Evolutionary conservation across 2,888 invertebrate genomes (phyloP), one percentile per base, ranked within the genome.

Genomic region (Pediacus dermestoides): DNA sequence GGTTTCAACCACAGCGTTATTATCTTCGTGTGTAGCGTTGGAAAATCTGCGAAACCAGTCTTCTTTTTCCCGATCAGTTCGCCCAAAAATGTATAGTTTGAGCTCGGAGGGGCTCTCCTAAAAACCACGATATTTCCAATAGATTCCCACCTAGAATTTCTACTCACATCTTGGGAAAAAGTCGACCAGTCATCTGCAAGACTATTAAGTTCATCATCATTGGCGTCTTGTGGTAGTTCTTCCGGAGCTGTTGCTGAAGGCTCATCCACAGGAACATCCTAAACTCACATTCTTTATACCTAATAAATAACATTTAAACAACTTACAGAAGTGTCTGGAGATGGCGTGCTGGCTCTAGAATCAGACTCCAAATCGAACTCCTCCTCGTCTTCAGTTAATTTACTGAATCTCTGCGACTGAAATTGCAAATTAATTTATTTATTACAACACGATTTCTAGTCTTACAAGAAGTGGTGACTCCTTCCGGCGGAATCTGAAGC

Each of bases 21-120:
- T 12, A n/a, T 44, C 48, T 31, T 41, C 48, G 30, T 62, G 61
- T 2, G 62, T 64, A 3, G 67, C 66, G 1, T 57, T 55, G 8
- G 46, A 50, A 27, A 68, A 57, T 28, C 63, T 53, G 31, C 67
- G 46, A 46, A 73, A 92, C 93, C 93, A 93, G 58, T 90, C 85
- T 67, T 91, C 91, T 67, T 94, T 94, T 58, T 92, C 90, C 34
- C 91, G 73, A 52, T 88, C 85, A n/a, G 89, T 86, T 42, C 92
- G 74, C 2, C 85, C 83, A 66, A 88, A 87, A 11, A 67, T 23
- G 44, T 63, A 66, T 7, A 67, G 41, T 36, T 58, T 59, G 7
- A 61, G 53, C 28, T 55, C 55, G 2, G 42, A 39, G 2, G 57
- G 51, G 37, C 48, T 55, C 9, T 52, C 57, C 55, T 61, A 23